A percentile compares a stretch with the other conserved stretches of the same genome.
These are phyloP conservation scores for Meles meles DNA, from an alignment of 2,113 vertebrate species.

Conservation along the genomic window DNA sequence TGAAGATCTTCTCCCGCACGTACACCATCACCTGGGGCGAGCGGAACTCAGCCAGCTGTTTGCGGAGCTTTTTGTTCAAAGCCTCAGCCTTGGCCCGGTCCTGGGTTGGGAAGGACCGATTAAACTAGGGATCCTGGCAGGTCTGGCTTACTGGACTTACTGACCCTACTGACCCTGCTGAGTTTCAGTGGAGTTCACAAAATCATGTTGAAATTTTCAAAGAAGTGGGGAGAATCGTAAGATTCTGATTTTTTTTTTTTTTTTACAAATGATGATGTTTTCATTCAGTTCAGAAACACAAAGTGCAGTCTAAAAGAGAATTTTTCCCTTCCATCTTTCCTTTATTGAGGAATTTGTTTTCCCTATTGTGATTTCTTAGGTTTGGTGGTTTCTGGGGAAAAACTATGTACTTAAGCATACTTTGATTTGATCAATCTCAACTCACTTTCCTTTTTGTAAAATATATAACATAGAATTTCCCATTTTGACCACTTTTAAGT, in stretches of 20 bases:
- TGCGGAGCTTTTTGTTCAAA: conserved; percentile 76
- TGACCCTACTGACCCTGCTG: no score
- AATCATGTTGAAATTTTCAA: neutral
- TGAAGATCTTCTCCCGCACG: conserved; percentile 72
- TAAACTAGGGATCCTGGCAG: no score
- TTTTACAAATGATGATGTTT: neutral
- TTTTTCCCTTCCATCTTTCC: neutral
- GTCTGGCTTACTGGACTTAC: neutral
- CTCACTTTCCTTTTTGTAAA: neutral
- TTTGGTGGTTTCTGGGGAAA: neutral
- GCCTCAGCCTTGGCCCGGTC: conserved; percentile 78
- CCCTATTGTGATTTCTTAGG: neutral
- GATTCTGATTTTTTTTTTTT: neutral
- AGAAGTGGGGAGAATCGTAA: neutral
- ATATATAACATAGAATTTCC: neutral
- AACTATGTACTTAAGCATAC: neutral
- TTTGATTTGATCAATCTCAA: neutral
- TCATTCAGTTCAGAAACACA: neutral
- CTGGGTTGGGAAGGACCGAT: conserved; percentile 62
- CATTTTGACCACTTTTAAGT: neutral
- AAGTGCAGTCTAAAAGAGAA: neutral
- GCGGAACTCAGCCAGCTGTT: conserved; percentile 75
- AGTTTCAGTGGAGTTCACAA: neutral
- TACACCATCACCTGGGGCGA: conserved; percentile 80
- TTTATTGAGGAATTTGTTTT: neutral